phyloP scores from a whole-genome alignment of 2,797 vertebrate species.

The Liasis olivaceus region DNA sequence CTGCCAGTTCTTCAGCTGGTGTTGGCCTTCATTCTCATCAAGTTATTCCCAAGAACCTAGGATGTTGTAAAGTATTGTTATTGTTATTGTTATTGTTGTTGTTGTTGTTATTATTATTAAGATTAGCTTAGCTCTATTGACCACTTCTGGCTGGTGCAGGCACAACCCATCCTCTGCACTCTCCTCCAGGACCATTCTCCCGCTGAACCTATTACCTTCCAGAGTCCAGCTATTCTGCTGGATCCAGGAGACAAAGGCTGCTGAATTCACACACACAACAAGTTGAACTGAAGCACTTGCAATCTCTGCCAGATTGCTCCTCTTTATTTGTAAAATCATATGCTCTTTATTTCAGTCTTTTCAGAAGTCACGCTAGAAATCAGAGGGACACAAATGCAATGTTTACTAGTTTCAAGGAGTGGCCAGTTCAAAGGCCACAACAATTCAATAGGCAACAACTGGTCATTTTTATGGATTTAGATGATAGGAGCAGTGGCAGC shows the following conservation, averaged over 20 bases:
- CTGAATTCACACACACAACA: background rate
- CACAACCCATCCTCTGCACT: too few relatives aligned
- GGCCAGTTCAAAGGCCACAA: background rate
- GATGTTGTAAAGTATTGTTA: too few relatives aligned
- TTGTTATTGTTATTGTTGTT: too few relatives aligned
- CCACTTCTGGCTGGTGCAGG: too few relatives aligned
- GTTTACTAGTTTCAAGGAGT: background rate
- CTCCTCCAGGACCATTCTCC: too few relatives aligned
- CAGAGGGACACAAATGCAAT: background rate
- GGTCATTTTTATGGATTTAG: background rate
- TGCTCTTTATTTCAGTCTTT: background rate
- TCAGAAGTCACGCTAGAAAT: fast-evolving
- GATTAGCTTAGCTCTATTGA: too few relatives aligned
- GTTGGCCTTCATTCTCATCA: too few relatives aligned
- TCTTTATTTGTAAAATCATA: background rate
- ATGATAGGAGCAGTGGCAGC: background rate
- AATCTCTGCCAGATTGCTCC: background rate
- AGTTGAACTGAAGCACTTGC: background rate
- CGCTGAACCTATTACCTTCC: too few relatives aligned
- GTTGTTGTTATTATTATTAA: too few relatives aligned
- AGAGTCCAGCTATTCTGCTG: too few relatives aligned
- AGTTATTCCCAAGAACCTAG: too few relatives aligned
- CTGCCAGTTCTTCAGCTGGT: too few relatives aligned
- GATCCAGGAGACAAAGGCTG: background rate
- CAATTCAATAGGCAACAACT: background rate